Conservation (phyloP, 1,140 invertebrate species). For the Drosophila parabipectinata region DNA sequence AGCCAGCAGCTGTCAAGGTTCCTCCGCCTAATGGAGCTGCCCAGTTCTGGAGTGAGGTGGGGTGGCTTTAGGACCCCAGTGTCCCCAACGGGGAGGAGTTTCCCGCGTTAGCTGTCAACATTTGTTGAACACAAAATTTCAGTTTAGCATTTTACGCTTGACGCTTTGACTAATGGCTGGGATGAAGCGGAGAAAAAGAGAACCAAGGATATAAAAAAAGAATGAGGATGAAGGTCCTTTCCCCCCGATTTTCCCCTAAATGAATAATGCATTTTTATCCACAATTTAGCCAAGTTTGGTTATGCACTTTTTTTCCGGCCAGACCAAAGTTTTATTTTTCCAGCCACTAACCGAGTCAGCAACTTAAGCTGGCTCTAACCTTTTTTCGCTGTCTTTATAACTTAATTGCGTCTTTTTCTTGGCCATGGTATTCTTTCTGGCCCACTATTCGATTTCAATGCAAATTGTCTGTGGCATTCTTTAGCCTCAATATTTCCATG, state of each 20-base stretch:
- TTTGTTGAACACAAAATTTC: slow-evolving; percentile 79
- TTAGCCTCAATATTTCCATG: not conserved
- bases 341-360: slow-evolving; percentile 48
- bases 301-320: slow-evolving; percentile 12
- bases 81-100: slow-evolving; percentile 22
- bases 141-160: slow-evolving; percentile 80
- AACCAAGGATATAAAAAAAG: not conserved
- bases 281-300: slow-evolving; percentile 66
- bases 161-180: slow-evolving; percentile 70
- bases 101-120: slow-evolving; percentile 67
- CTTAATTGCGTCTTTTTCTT: slow-evolving; percentile 48
- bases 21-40: slow-evolving; percentile 55
- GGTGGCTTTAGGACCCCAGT: not conserved
- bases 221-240: not conserved
- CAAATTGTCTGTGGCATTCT: slow-evolving; percentile 56
- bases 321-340: slow-evolving; percentile 53
- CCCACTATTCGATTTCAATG: slow-evolving; percentile 50
- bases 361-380: slow-evolving; percentile 27
- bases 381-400: slow-evolving; percentile 32
- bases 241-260: slow-evolving; percentile 26
- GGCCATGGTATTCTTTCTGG: not conserved
- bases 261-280: slow-evolving; percentile 78
- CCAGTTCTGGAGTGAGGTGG: not conserved
- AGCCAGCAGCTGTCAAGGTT: slow-evolving; percentile 67
- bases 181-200: slow-evolving; percentile 3